Evolutionary conservation across 2,888 invertebrate genomes (phyloP).

Genomic region (Drosophila fulvimacula): DNA sequence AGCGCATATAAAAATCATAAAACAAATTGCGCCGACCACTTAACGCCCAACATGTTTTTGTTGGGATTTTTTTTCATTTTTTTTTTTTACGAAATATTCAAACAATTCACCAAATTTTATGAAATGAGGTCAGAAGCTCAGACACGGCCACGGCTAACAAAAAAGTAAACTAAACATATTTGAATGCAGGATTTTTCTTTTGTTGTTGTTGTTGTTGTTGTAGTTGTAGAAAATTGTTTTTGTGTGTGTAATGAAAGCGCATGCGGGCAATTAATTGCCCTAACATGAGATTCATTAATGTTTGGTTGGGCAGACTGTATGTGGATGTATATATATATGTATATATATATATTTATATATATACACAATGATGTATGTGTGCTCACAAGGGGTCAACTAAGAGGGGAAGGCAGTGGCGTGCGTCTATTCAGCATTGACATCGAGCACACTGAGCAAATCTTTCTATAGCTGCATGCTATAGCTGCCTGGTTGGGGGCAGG

Average conservation of each 20-base stretch:
- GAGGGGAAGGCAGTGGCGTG: neutral
- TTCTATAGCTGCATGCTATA: constrained; percentile 9
- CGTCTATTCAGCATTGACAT: constrained; percentile 30
- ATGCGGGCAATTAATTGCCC: constrained; percentile 73
- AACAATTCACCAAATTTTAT: constrained; percentile 60
- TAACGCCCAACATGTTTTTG: constrained; percentile 45
- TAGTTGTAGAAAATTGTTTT: constrained; percentile 1
- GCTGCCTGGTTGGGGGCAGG: neutral
- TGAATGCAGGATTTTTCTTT: constrained; percentile 16
- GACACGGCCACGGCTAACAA: constrained; percentile 32
- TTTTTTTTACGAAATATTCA: constrained; percentile 65
- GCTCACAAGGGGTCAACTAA: constrained; percentile 29
- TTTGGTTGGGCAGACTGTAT: neutral
- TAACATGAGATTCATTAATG: constrained; percentile 61
- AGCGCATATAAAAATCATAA: constrained; percentile 17
- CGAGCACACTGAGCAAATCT: constrained; percentile 39
- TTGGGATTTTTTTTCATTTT: constrained; percentile 19
- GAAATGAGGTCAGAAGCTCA: constrained; percentile 62
- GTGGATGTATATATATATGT: neutral
- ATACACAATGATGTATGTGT: constrained; percentile 20
- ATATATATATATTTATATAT: neutral
- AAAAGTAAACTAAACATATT: constrained; percentile 62
- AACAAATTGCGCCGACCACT: constrained; percentile 56
- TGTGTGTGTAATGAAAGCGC: constrained; percentile 69
- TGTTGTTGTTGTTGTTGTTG: constrained; percentile 2